Evolutionary conservation across 2,888 invertebrate genomes (phyloP).

Genomic region (Drosophila recens): DNA sequence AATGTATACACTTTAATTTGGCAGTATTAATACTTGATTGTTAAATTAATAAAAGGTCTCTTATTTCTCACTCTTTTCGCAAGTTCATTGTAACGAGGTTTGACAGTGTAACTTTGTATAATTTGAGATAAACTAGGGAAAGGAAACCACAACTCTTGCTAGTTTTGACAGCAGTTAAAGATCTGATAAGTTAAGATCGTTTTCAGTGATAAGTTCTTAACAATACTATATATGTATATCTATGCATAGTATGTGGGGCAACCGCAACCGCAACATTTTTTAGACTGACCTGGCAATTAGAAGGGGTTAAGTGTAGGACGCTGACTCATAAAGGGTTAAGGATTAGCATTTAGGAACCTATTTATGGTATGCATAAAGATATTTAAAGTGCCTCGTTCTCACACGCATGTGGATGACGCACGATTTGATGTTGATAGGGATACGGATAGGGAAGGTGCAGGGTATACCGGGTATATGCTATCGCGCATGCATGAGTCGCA

Average conservation of each 20-base stretch:
- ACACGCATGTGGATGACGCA: constrained; percentile 78
- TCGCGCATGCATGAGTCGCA: constrained; percentile 71
- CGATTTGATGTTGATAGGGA: constrained; percentile 54
- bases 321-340: constrained; percentile 62
- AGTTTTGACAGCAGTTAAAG: background rate
- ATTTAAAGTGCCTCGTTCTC: constrained; percentile 58
- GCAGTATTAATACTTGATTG: background rate
- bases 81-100: background rate
- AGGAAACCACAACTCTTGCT: background rate
- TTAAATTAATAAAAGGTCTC: background rate
- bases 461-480: constrained; percentile 13
- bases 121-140: background rate
- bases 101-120: background rate
- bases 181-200: constrained; percentile 2
- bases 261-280: constrained; percentile 64
- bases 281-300: constrained; percentile 21
- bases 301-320: constrained; percentile 7
- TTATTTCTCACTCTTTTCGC: background rate
- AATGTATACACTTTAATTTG: background rate
- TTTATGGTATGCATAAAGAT: constrained; percentile 69
- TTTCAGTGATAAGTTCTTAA: too few relatives aligned
- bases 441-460: background rate
- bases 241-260: background rate
- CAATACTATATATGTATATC: background rate
- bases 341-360: constrained; percentile 69